Evolutionary conservation across 2,888 invertebrate genomes (phyloP), one percentile per base, ranked within the genome.

Genomic region (Rotaria macrura): DNA sequence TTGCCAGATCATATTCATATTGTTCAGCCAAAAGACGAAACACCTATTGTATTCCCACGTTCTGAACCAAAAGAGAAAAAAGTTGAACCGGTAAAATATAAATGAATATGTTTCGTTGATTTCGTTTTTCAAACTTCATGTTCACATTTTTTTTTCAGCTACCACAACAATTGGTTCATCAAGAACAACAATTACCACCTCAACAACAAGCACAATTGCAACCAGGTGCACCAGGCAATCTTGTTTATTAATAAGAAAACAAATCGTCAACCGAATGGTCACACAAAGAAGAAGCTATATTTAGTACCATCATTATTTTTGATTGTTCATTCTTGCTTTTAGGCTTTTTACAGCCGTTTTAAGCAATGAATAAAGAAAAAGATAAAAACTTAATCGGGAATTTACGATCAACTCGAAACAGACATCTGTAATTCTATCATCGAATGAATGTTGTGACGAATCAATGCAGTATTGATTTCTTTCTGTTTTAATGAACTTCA

Each of bases 1-100:
- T 93, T 99, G 90, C 99, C 99, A 84, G 99, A 99, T 92, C 95
- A 97, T 92, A 96, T 99, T 74, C 94, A 94, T 89, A 97, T 99
- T 88, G 95, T 95, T 87, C 97, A 98, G 92, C 98, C 98, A 86
- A 97, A 97, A 92, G 79, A 79, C 0, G 79, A 79, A 43, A 12
- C 43, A 79, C 25, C 43, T n/a, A 43, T 79, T 79, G 23, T n/a
- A 43, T 43, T 43, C 43, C 79, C 79, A 79, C n/a, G 43, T 34
- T 79, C 79, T 20, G 79, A 79, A 43, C n/a, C 79, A 43, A 79
- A 79, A 79, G 79, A 79, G 25, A 20, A 9, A 79, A 79, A 79
- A 43, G 4, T 25, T 25, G 79, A 79, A 79, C 43, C 40, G 25
- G 65, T 38, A 65, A 34, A 17, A 34, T 14, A 29, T 65, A 34